Evolutionary conservation across 2,797 vertebrate genomes (phyloP).

Genomic region (Dicrostonyx torquatus): DNA sequence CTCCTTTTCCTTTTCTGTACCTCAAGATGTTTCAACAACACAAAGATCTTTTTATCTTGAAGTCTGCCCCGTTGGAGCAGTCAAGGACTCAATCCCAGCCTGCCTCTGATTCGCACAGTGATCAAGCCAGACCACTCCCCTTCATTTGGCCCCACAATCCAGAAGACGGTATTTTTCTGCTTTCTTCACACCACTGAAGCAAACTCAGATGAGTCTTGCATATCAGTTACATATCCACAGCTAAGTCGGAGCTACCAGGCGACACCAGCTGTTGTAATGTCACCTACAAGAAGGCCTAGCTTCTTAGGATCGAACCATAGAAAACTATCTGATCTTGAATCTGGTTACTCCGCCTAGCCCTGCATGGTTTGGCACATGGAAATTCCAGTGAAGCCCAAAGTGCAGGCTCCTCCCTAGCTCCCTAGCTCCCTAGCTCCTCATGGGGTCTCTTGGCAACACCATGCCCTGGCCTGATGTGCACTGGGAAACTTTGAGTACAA

Average conservation of each 20-base stretch:
- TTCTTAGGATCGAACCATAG: not conserved
- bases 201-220: not conserved
- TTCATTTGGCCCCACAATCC: no score
- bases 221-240: not conserved
- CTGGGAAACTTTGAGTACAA: not conserved
- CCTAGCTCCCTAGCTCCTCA: not conserved
- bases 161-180: not conserved
- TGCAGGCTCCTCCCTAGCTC: no score
- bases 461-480: no score
- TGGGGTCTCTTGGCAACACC: not conserved
- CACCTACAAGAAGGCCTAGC: not conserved
- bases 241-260: not conserved
- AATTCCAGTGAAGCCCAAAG: not conserved
- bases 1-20: not conserved
- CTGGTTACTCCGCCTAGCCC: not conserved
- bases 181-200: not conserved
- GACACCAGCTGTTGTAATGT: not conserved
- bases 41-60: not conserved
- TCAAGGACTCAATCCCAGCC: not conserved
- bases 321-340: not conserved
- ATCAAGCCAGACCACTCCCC: not conserved
- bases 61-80: not conserved
- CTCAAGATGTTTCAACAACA: not conserved
- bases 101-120: not conserved
- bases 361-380: not conserved